Percentiles rank a stretch among this genome's conserved stretches.
Evolutionary conservation across 2,888 invertebrate genomes (phyloP).

Genomic region (Hypomecis punctinalis): DNA sequence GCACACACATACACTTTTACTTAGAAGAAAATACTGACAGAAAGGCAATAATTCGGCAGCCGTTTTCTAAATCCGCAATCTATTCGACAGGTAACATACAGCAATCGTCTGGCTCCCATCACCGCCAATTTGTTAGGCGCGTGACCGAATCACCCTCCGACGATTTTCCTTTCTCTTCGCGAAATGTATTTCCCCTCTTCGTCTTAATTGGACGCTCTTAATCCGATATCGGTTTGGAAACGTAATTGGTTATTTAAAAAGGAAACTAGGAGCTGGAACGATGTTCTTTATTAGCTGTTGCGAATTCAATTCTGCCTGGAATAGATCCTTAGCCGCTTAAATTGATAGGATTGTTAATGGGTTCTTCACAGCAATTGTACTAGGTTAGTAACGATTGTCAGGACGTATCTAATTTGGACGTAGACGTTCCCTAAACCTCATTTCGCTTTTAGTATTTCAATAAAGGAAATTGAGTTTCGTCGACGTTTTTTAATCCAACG

Average conservation of each 20-base stretch:
- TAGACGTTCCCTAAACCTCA: constrained; percentile 28
- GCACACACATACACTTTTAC: too few species aligned
- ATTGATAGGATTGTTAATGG: constrained; percentile 24
- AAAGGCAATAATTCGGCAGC: neutral
- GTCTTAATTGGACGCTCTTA: constrained; percentile 35
- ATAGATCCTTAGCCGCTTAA: constrained; percentile 21
- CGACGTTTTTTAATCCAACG: constrained; percentile 42
- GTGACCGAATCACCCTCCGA: constrained; percentile 34
- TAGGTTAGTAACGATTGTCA: constrained; percentile 17
- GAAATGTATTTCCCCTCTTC: constrained; percentile 33
- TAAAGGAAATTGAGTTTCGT: constrained; percentile 49
- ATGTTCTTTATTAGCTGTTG: constrained; percentile 30
- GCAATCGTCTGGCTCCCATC: constrained; percentile 30
- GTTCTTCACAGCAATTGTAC: constrained; percentile 15
- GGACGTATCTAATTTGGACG: constrained; percentile 35
- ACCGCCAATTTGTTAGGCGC: constrained; percentile 38
- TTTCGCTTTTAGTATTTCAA: constrained; percentile 46
- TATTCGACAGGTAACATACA: constrained; percentile 34
- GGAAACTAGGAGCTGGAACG: constrained; percentile 23
- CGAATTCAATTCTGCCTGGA: constrained; percentile 32
- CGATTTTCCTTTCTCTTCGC: constrained; percentile 33
- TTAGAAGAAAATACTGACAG: neutral
- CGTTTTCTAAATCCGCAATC: neutral
- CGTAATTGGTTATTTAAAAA: constrained; percentile 37
- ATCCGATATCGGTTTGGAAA: constrained; percentile 36